Evolutionary conservation across 2,113 vertebrate genomes (phyloP), one percentile per base, ranked within the genome.

Genomic region (Sclerurus mexicanus): DNA sequence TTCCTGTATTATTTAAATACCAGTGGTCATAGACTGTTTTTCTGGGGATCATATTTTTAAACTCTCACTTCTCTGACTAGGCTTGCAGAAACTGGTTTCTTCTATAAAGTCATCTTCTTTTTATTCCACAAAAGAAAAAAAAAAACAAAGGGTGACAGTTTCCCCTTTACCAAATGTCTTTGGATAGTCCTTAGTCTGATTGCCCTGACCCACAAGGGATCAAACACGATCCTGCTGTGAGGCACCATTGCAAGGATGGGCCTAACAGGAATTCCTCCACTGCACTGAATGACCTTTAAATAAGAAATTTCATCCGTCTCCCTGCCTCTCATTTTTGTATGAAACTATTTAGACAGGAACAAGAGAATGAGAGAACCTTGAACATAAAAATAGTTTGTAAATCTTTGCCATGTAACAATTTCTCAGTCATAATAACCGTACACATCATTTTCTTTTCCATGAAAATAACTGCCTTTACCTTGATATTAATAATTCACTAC

Each of bases 381-480:
- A 90, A 64, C 52, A 85, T 40, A 76, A 93, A 95, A 94, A 56
- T 37, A n/a, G 37, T 76, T 85, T 85, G 40, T 68, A 93, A 94
- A 85, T 87, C 87, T 87, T 95, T 91, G 42, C 77, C 50, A 63
- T 67, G 73, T 94, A 94, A 93, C 55, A 73, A 50, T 93, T 96
- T 94, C 42, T 95, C 90, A 85, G 72, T 83, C 46, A 47, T 80
- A 93, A 55, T 60, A 89, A 85, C 56, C 90, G 76, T 75, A 79
- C 76, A 74, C 42, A 77, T 74, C 15, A 62, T 77, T 83, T 80
- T 63, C 40, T 75, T 96, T 96, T 91, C 76, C 85, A 84, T 59
- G 60, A 95, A 84, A 93, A 94, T 74, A 63, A 87, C 91, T 95
- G 31, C 91, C 78, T 91, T 96, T 93, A 92, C 69, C 56, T 68